Conservation (phyloP, 2,113 vertebrate species). For the Mesitornis unicolor region DNA sequence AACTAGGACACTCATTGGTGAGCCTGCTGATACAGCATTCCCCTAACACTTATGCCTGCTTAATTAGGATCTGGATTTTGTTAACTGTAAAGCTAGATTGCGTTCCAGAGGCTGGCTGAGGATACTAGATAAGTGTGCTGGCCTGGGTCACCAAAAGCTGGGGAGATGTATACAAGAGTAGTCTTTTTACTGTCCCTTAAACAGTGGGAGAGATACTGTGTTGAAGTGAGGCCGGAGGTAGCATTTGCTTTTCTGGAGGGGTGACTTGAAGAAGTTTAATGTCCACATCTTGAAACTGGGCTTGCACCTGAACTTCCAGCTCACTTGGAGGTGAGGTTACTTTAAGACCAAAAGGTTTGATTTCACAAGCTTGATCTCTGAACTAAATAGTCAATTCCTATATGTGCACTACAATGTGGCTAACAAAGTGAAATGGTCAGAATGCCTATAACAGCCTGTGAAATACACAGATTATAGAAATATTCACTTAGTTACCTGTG, state of each 20-base stretch:
- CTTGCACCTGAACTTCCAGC: background rate
- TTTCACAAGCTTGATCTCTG: background rate
- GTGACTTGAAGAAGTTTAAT: background rate
- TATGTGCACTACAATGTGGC: background rate
- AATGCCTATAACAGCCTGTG: background rate
- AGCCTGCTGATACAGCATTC: background rate
- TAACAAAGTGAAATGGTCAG: background rate
- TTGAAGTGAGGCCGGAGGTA: background rate
- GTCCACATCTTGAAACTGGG: background rate
- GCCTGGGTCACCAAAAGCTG: background rate
- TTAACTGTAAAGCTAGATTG: background rate
- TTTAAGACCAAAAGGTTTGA: background rate
- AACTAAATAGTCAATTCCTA: background rate
- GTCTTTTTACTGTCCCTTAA: background rate
- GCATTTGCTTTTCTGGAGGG: background rate
- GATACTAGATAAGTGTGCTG: rapidly evolving
- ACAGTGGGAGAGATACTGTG: too few species aligned
- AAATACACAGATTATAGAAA: background rate
- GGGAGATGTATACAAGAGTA: rapidly evolving
- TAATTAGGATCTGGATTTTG: slow-evolving; percentile 1
- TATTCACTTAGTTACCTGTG: background rate
- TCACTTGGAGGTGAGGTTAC: background rate
- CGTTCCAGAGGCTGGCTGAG: background rate
- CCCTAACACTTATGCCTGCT: background rate
- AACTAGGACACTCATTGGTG: background rate